phyloP scores from a whole-genome alignment of 2,888 invertebrate species.

The Andrena minutula region DNA sequence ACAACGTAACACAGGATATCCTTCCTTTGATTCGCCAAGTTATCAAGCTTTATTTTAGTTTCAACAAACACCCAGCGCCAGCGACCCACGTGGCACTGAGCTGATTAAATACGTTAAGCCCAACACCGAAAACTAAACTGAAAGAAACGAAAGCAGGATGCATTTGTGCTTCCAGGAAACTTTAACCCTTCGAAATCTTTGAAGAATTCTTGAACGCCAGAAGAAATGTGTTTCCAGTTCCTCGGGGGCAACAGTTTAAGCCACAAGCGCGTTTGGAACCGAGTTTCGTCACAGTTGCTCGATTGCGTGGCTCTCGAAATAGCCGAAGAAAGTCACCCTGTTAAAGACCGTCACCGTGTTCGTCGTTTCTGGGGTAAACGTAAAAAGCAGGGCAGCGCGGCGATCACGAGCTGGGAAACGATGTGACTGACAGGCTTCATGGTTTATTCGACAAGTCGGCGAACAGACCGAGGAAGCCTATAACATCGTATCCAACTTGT shows the following conservation, averaged over 20 bases:
- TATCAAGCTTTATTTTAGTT: no score
- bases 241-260: not conserved
- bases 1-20: no score
- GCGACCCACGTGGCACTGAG: no score
- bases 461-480: slow-evolving; percentile 72
- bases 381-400: slow-evolving; percentile 27
- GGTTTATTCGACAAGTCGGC: slow-evolving; percentile 72
- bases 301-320: not conserved
- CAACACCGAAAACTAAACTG: no score
- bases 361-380: slow-evolving; percentile 2
- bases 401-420: slow-evolving; percentile 50
- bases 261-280: not conserved
- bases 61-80: no score
- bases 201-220: not conserved
- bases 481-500: slow-evolving; percentile 75
- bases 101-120: no score
- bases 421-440: slow-evolving; percentile 75
- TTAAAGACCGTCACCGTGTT: not conserved
- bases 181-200: not conserved
- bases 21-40: no score
- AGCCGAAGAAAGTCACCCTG: not conserved
- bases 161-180: not conserved
- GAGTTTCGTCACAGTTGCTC: not conserved
- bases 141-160: not conserved
- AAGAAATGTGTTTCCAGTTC: not conserved